Evolutionary conservation across 2,888 invertebrate species (phyloP).

Genomic region (Pseudoips prasinana): DNA sequence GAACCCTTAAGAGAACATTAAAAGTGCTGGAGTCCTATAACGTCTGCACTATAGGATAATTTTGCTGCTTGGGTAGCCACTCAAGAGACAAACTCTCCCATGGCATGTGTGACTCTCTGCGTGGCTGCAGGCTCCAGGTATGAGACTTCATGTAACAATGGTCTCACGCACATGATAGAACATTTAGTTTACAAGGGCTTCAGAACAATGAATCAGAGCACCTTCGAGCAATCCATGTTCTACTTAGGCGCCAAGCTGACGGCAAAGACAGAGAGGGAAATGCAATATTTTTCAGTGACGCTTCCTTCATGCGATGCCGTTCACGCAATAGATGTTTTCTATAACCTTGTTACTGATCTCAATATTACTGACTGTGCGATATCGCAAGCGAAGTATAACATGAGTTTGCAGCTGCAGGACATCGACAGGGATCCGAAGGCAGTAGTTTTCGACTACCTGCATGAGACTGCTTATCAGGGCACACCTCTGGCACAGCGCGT

Average conservation of each 20-base stretch:
- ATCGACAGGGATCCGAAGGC: slow-evolving; percentile 54
- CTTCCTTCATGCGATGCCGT: slow-evolving; percentile 28
- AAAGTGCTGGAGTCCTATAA: too few species aligned
- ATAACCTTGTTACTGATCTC: slow-evolving; percentile 43
- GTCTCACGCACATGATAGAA: slow-evolving; percentile 62
- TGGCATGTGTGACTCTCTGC: slow-evolving; percentile 49
- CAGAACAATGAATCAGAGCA: slow-evolving; percentile 20
- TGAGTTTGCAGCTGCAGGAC: slow-evolving; percentile 53
- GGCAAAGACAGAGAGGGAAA: slow-evolving; percentile 51
- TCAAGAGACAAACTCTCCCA: slow-evolving; percentile 38
- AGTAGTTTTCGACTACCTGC: slow-evolving; percentile 70
- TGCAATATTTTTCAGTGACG: slow-evolving; percentile 48
- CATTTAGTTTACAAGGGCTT: slow-evolving; percentile 61
- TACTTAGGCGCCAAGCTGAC: slow-evolving; percentile 40
- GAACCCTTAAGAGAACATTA: too few species aligned
- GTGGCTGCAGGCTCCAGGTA: slow-evolving; percentile 56
- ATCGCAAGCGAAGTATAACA: slow-evolving; percentile 41
- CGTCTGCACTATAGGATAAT: too few species aligned
- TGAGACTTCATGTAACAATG: slow-evolving; percentile 52
- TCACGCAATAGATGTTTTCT: slow-evolving; percentile 35
- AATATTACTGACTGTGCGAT: slow-evolving; percentile 43
- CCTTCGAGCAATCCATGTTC: slow-evolving; percentile 33
- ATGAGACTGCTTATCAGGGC: slow-evolving; percentile 72
- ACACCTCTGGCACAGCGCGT: slow-evolving; percentile 63
- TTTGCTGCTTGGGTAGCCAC: too few species aligned